phyloP scores from a whole-genome alignment of 2,888 invertebrate genomes.

The Plutella xylostella region DNA sequence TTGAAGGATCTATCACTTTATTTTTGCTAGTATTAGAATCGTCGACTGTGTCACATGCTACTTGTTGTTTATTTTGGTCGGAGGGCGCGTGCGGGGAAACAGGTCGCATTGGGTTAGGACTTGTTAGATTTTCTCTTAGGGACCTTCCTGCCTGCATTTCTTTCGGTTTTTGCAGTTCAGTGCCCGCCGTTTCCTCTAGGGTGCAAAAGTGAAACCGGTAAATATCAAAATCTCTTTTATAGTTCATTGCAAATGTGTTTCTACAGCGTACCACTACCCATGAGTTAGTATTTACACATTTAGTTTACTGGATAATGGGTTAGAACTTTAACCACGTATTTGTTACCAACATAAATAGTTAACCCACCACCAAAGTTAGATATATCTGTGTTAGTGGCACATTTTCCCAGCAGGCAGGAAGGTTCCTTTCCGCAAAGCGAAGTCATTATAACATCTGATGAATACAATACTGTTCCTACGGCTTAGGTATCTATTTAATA shows the following conservation, averaged over 20 bases:
- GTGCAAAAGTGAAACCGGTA: conserved; percentile 66
- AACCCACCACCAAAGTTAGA: conserved; percentile 53
- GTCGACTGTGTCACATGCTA: too few species aligned
- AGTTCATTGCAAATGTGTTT: conserved; percentile 5
- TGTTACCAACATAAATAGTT: conserved; percentile 35
- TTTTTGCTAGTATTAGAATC: conserved; percentile 16
- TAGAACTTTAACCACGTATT: conserved; percentile 22
- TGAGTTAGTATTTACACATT: conserved; percentile 1
- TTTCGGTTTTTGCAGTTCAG: conserved; percentile 64
- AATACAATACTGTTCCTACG: too few species aligned
- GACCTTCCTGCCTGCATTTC: conserved; percentile 78
- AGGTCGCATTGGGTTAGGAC: conserved; percentile 52
- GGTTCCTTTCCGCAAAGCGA: conserved; percentile 69
- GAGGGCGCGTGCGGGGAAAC: conserved; percentile 48
- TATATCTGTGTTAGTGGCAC: conserved; percentile 57
- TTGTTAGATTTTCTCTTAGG: conserved; percentile 54
- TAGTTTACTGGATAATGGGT: too few species aligned
- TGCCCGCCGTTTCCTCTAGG: conserved; percentile 66
- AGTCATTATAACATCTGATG: conserved; percentile 45
- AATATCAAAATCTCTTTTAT: too few species aligned
- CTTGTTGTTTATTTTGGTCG: too few species aligned
- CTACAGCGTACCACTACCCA: background rate
- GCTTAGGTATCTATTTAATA: too few species aligned
- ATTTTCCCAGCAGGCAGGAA: conserved; percentile 69
- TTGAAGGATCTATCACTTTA: conserved; percentile 20